Percentiles rank a stretch among this genome's conserved stretches.
phyloP scores from a whole-genome alignment of 64 coral and sea anemone genomes.

The Cladopsammia gracilis region DNA sequence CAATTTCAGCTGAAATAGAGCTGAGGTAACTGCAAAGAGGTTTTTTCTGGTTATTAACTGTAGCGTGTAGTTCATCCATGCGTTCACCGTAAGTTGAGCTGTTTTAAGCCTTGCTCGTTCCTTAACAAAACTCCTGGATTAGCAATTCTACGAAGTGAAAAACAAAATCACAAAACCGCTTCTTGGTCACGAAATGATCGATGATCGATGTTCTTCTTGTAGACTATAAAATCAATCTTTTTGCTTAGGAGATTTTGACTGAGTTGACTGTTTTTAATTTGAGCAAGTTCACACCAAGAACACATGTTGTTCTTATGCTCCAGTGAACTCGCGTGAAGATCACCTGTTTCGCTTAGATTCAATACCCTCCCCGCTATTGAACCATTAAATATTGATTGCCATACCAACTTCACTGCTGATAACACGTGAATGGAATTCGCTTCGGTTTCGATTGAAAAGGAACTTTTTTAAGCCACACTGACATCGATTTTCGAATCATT shows the following conservation, averaged over 20 bases:
- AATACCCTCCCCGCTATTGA: conserved; percentile 38
- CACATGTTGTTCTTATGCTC: conserved; percentile 57
- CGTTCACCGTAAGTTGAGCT: conserved; percentile 11
- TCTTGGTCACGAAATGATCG: not conserved
- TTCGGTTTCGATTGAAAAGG: not conserved
- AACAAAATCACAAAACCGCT: too few relatives aligned
- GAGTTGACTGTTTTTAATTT: not conserved
- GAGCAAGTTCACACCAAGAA: not conserved
- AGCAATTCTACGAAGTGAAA: not conserved
- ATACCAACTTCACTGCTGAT: conserved; percentile 51
- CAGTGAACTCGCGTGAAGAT: conserved; percentile 29
- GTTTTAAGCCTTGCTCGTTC: conserved; percentile 2
- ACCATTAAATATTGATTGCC: conserved; percentile 66
- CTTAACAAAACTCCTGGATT: conserved; percentile 7
- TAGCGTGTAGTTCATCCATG: conserved; percentile 47
- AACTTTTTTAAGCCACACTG: not conserved
- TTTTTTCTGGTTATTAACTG: not conserved
- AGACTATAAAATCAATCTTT: not conserved
- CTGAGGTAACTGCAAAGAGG: conserved; percentile 48
- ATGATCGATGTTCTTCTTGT: not conserved
- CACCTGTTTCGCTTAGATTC: conserved; percentile 69
- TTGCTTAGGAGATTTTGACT: not conserved
- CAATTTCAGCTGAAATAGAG: not conserved
- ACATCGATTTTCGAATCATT: not conserved
- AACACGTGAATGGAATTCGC: conserved; percentile 63